Conservation (phyloP, 2,888 invertebrate genomes). For the Sesamia inferens region DNA sequence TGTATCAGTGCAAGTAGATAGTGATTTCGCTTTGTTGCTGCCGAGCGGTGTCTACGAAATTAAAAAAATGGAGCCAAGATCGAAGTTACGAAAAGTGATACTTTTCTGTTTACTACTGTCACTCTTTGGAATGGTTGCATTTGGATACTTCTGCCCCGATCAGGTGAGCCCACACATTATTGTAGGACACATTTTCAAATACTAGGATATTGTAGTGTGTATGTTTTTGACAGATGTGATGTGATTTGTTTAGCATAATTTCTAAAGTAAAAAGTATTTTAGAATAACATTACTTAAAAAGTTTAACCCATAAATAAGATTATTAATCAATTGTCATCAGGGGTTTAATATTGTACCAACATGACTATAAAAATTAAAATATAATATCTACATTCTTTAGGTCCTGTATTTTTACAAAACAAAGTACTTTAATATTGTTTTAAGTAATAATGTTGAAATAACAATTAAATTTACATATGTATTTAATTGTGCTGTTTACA, state of each 20-base stretch:
- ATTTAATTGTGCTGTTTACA: neutral
- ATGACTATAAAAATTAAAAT: neutral
- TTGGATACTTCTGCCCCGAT: conserved; percentile 97
- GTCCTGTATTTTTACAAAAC: no score
- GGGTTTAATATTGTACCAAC: neutral
- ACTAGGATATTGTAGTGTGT: conserved; percentile 16
- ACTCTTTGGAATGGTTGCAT: conserved; percentile 96
- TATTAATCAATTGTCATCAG: neutral
- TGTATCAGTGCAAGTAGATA: conserved; percentile 95
- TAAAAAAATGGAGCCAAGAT: conserved; percentile 96
- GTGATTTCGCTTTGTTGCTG: conserved; percentile 94
- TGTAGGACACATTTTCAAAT: neutral
- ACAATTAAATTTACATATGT: neutral
- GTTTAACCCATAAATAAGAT: neutral
- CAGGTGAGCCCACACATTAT: conserved; percentile 89
- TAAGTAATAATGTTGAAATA: neutral
- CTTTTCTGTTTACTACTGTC: conserved; percentile 95
- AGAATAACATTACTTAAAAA: neutral
- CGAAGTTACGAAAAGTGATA: conserved; percentile 94
- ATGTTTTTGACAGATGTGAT: conserved; percentile 34
- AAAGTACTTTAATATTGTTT: neutral
- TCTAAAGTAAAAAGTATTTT: neutral
- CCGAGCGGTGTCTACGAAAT: conserved; percentile 95
- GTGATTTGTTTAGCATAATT: conserved; percentile 36
- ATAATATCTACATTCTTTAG: neutral